Evolutionary conservation across 2,888 invertebrate genomes (phyloP).

Genomic region (Cantharis nigra): DNA sequence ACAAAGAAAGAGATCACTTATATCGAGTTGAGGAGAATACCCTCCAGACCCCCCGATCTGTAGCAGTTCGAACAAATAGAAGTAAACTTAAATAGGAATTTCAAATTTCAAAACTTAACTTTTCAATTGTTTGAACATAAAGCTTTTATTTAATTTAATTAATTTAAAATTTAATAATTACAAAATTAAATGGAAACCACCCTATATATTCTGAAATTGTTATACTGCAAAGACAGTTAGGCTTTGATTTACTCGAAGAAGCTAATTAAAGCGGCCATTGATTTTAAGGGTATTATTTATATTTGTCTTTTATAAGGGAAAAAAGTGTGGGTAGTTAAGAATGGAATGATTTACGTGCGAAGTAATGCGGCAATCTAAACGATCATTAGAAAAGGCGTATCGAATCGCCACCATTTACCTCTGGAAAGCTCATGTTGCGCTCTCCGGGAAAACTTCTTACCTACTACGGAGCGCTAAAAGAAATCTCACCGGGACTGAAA

Average conservation of each 20-base stretch:
- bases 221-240: not conserved
- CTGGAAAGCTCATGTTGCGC: slow-evolving; percentile 30
- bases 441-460: slow-evolving; percentile 39
- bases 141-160: no score
- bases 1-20: no score
- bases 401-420: slow-evolving; percentile 33
- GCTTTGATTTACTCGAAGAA: not conserved
- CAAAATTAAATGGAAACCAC: not conserved
- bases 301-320: not conserved
- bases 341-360: slow-evolving; percentile 11
- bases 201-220: not conserved
- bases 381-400: slow-evolving; percentile 27
- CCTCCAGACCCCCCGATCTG: no score
- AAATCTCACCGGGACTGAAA: slow-evolving; percentile 54
- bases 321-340: slow-evolving; percentile 3
- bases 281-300: not conserved
- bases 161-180: no score
- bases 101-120: no score
- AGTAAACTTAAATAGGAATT: no score
- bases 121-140: no score
- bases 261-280: not conserved
- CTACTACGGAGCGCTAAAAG: slow-evolving; percentile 46
- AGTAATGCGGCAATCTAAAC: slow-evolving; percentile 17
- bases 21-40: no score
- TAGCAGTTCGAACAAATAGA: no score